phyloP scores from a whole-genome alignment of 2,113 vertebrate species.

The Elgaria multicarinata region DNA sequence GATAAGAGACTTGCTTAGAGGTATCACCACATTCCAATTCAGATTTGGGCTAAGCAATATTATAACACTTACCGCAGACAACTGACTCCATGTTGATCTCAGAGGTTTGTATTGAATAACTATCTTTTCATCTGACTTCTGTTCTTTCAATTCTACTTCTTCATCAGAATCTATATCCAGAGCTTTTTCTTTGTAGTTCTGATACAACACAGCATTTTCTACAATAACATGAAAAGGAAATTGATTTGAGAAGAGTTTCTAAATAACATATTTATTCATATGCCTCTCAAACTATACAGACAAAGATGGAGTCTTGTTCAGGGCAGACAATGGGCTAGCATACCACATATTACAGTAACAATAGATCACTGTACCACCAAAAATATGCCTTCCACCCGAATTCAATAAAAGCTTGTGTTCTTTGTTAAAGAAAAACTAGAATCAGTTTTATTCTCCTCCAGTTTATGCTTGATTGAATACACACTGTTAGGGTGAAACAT shows the following conservation, averaged over 20 bases:
- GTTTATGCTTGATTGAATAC: conserved; percentile 22
- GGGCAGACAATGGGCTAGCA: conserved; percentile 58
- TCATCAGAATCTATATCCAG: conserved; percentile 95
- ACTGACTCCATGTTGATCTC: conserved; percentile 93
- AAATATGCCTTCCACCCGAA: conserved; percentile 52
- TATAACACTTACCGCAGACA: conserved; percentile 86
- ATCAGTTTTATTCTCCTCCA: conserved; percentile 51
- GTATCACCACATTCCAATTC: neutral
- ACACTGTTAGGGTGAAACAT: neutral
- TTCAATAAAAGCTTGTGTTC: conserved; percentile 61
- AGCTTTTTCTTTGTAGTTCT: conserved; percentile 97
- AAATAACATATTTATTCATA: conserved; percentile 15
- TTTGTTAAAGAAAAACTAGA: conserved; percentile 61
- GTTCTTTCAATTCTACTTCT: conserved; percentile 83
- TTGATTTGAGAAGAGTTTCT: neutral
- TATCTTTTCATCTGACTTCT: conserved; percentile 81
- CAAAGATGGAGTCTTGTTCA: conserved; percentile 53
- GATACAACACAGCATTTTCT: conserved; percentile 95
- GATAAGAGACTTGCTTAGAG: neutral
- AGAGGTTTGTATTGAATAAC: conserved; percentile 88
- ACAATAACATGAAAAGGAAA: conserved; percentile 48
- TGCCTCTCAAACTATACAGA: conserved; percentile 29
- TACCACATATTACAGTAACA: conserved; percentile 54
- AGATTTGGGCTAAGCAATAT: neutral
- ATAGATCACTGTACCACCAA: conserved; percentile 51